A percentile compares a stretch with the other conserved stretches of the same genome.
Evolutionary conservation across 2,797 vertebrate species (phyloP).

Genomic region (Leontocebus nigricollis): DNA sequence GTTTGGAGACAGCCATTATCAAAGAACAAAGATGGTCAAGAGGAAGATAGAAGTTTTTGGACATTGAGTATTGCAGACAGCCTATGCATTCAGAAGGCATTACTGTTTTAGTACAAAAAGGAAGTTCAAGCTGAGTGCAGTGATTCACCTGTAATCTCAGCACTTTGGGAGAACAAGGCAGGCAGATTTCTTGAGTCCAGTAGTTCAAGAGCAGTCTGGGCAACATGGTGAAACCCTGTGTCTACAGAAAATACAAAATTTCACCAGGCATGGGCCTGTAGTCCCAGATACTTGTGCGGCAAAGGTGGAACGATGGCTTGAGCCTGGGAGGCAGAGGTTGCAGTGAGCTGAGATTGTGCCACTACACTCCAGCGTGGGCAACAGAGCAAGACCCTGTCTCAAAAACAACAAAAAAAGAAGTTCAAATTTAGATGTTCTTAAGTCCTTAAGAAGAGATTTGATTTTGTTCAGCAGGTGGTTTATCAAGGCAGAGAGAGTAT

Average conservation of each 20-base stretch:
- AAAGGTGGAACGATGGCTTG: background rate
- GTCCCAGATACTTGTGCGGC: background rate
- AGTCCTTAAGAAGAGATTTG: constrained; percentile 33
- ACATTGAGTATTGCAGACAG: background rate
- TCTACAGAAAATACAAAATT: background rate
- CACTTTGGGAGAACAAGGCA: background rate
- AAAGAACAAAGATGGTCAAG: background rate
- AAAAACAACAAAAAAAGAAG: background rate
- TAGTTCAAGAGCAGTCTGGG: background rate
- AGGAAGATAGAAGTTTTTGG: background rate
- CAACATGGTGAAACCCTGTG: background rate
- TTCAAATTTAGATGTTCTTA: background rate
- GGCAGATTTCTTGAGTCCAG: background rate
- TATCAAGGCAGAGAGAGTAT: constrained; percentile 13
- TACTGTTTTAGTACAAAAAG: background rate
- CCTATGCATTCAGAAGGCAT: background rate
- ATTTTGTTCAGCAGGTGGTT: constrained; percentile 49
- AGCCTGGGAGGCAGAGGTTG: background rate
- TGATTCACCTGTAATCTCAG: background rate
- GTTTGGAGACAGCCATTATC: background rate
- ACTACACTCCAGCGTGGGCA: background rate
- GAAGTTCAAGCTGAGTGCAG: background rate
- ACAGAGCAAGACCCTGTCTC: background rate
- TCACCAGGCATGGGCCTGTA: background rate
- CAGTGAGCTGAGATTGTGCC: background rate